Base-by-base conservation (phyloP, 2,888 invertebrate genomes). In the Coelinius sp. region DNA sequence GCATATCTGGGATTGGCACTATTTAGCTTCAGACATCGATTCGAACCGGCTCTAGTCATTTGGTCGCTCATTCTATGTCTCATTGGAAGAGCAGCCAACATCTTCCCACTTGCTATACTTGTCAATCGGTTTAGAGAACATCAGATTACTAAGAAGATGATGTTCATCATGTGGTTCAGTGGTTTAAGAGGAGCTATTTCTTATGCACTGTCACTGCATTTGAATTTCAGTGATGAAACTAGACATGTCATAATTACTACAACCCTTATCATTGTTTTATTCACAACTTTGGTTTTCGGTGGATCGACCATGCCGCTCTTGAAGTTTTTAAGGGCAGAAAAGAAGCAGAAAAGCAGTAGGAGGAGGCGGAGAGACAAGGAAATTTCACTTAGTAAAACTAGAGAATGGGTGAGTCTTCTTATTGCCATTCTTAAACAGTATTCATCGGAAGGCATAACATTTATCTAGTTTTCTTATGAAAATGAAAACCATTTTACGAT, bases 91-190 rank as follows among this genome's bases (percentile, higher is more conserved):
- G 99, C 99, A 20, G 94, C 96, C 73, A 99, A 99, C 85, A 99
- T 99, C 75, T 99, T 98, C 86, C 99, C 99, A 0, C 89, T 99
- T 66, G 96, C 98, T 0, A 92, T 94, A 82, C 90, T 99, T 41
- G 95, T 97, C 68, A 99, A 99, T 88, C 95, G 95, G 88, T 99
- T 99, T 88, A 92, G 98, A 14, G 97, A 98, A 85, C 98, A 98
- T 89, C 97, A 97, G 88, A 99, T 99, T 72, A 98, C 98, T 0
- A 94, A 94, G 86, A 97, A 97, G 89, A 98, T 97, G 97, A 98
- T 98, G 93, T 98, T 98, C 84, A 97, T 99, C 73, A 99, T 99
- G 98, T 99, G 98, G 98, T 98, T 98, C 87, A 97, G 97, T 87
- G 97, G 98, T 56, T 89, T 99, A 75, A 91, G 99, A 70, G 99